phyloP scores from a whole-genome alignment of 2,888 invertebrate species.

The Mesochorus sp. region DNA sequence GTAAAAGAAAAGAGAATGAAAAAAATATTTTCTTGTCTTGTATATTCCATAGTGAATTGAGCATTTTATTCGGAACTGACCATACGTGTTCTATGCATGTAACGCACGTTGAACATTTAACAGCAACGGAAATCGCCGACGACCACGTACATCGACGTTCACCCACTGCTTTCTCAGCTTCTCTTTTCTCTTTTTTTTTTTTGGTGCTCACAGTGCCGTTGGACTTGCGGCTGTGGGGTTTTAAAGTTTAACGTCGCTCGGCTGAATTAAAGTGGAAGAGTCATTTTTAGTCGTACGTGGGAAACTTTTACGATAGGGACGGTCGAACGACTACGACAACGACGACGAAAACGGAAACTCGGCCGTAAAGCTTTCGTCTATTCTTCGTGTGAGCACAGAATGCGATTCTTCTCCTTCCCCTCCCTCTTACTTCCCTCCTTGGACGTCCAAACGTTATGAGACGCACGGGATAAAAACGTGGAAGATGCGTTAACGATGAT shows the following conservation, averaged over 20 bases:
- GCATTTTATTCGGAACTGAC: conserved; percentile 1
- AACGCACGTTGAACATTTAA: conserved; percentile 61
- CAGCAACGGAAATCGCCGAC: conserved; percentile 33
- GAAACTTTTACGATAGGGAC: conserved; percentile 44
- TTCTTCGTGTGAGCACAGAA: conserved; percentile 4
- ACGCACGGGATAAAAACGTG: neutral
- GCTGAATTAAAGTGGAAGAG: conserved; percentile 53
- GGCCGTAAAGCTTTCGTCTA: conserved; percentile 40
- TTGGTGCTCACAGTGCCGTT: conserved; percentile 22
- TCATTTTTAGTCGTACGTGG: conserved; percentile 38
- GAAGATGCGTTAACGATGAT: conserved; percentile 33
- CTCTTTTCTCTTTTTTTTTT: conserved; percentile 55
- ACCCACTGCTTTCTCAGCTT: conserved; percentile 30
- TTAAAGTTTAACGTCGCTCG: conserved; percentile 44
- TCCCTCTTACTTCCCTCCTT: neutral
- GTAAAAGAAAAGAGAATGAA: no score
- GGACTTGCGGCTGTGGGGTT: conserved; percentile 43
- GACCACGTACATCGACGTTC: conserved; percentile 45
- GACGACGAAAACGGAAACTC: conserved; percentile 37
- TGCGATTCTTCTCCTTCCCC: conserved; percentile 19
- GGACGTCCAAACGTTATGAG: neutral
- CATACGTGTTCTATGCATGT: conserved; percentile 26
- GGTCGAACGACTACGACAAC: conserved; percentile 37
- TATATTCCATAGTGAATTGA: no score
- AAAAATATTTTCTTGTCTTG: no score